Conservation (phyloP, 1,140 invertebrate genomes). For the Anastrepha obliqua region DNA sequence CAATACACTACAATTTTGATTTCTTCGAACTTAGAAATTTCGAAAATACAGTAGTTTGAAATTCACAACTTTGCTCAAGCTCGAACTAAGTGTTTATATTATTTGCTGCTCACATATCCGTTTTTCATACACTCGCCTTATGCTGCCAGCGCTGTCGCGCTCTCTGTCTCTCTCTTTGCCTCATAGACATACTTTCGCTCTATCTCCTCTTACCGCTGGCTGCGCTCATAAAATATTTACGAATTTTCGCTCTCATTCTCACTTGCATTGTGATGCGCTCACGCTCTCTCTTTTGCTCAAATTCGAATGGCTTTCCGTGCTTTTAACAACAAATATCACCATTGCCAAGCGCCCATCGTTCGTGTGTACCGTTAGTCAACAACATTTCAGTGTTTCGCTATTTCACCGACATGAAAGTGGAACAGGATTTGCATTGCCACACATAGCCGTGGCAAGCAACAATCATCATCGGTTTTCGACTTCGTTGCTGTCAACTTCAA, state of each 20-base stretch:
- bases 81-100: no score
- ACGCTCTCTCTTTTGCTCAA: conserved; percentile 59
- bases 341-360: background rate
- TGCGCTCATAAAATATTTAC: conserved; percentile 70
- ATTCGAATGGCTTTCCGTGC: conserved; percentile 4
- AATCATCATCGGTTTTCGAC: conserved; percentile 56
- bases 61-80: no score
- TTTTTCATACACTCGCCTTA: background rate
- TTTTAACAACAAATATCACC: background rate
- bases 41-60: no score
- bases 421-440: conserved; percentile 54
- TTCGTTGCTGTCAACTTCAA: conserved; percentile 44
- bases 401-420: conserved; percentile 7
- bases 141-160: background rate
- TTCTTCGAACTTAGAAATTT: no score
- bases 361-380: conserved; percentile 18
- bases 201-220: background rate
- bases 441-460: background rate
- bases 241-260: conserved; percentile 71
- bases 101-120: background rate
- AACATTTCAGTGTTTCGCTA: background rate
- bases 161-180: background rate
- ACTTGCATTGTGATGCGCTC: conserved; percentile 40
- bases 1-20: no score
- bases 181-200: background rate